Conservation (phyloP, 2,797 vertebrate genomes). For the Darevskia nairensis region DNA sequence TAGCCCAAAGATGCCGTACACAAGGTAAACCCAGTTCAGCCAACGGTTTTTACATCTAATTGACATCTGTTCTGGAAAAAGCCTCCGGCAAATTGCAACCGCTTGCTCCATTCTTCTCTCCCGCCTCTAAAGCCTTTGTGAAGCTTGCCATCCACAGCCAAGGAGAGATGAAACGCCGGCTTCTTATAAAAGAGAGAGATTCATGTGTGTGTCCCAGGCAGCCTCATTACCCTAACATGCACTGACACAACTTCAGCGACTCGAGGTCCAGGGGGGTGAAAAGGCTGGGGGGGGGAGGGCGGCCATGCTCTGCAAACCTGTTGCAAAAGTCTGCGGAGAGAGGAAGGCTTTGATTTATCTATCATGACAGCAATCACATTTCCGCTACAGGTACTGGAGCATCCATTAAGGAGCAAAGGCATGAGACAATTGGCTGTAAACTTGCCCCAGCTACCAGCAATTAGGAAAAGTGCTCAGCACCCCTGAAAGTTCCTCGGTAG, state of each 20-base stretch:
- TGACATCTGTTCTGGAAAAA: constrained; percentile 66
- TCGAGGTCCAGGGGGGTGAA: constrained; percentile 12
- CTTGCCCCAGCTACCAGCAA: constrained; percentile 25
- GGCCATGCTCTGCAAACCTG: neutral
- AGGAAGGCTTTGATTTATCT: constrained; percentile 27
- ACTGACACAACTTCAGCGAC: neutral
- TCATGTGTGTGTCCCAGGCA: neutral
- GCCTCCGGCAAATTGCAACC: constrained; percentile 50
- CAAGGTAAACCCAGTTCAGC: constrained; percentile 38
- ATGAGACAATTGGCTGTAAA: constrained; percentile 19
- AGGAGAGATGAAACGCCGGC: constrained; percentile 26
- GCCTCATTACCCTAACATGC: constrained; percentile 3
- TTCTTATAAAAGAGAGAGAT: constrained; percentile 26
- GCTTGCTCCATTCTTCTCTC: constrained; percentile 1
- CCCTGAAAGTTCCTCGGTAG: constrained; percentile 28
- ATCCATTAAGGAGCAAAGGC: constrained; percentile 38
- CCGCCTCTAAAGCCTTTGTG: constrained; percentile 30
- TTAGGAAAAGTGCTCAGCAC: constrained; percentile 37
- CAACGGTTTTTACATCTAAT: constrained; percentile 61
- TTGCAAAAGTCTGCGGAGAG: constrained; percentile 3
- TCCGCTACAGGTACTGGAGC: constrained; percentile 27
- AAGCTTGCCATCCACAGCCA: neutral
- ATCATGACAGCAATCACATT: constrained; percentile 37
- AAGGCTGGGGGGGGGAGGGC: too few species aligned
- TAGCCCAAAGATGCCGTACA: constrained; percentile 48